phyloP scores from a whole-genome alignment of 2,888 invertebrate species.

The Synergus itoensis region DNA sequence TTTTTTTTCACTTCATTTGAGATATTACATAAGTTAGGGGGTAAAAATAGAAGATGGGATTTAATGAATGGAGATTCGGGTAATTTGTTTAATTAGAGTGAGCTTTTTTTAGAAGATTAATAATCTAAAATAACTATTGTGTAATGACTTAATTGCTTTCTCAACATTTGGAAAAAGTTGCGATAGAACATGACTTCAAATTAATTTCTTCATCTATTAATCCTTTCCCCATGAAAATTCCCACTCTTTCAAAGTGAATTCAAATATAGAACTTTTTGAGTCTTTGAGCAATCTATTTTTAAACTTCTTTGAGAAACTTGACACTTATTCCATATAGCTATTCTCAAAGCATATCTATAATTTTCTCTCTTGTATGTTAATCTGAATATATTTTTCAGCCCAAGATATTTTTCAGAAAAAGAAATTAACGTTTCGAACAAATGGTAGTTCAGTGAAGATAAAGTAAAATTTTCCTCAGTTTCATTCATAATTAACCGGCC shows the following conservation, averaged over 20 bases:
- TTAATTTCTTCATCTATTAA: neutral
- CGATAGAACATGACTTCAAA: neutral
- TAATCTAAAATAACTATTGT: neutral
- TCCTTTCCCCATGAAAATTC: neutral
- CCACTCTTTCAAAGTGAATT: neutral
- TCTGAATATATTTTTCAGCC: neutral
- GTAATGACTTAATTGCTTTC: neutral
- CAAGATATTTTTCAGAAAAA: neutral
- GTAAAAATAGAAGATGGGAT: neutral
- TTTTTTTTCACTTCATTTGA: neutral
- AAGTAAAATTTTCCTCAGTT: neutral
- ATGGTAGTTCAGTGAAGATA: neutral
- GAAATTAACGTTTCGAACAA: neutral
- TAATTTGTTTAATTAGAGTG: neutral
- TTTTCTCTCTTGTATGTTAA: neutral
- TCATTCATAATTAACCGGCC: neutral
- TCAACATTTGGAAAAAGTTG: neutral
- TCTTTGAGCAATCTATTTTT: slow-evolving; percentile 21
- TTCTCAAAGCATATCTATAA: neutral
- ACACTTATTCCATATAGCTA: neutral
- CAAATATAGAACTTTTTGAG: neutral
- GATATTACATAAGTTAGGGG: neutral
- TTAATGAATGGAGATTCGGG: neutral
- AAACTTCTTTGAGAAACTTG: neutral
- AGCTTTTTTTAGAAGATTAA: neutral